phyloP scores from a whole-genome alignment of 2,797 vertebrate species.

The Pseudocheirus occidentalis region DNA sequence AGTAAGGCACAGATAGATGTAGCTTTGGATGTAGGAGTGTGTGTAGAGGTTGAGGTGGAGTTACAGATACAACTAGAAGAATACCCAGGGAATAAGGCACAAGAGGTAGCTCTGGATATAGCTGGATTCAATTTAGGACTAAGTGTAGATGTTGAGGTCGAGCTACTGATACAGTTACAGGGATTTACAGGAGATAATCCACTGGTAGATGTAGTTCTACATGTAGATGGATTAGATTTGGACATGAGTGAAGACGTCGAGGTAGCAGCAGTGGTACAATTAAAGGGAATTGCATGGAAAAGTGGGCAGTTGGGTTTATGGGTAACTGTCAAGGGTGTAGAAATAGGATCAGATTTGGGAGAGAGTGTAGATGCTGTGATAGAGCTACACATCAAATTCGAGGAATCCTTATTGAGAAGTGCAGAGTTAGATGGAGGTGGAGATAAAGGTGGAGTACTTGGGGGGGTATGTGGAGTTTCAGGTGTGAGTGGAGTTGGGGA shows the following conservation, averaged over 20 bases:
- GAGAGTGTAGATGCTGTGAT: neutral
- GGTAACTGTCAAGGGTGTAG: neutral
- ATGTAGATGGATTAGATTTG: neutral
- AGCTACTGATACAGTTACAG: neutral
- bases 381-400: neutral
- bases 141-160: neutral
- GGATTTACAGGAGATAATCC: neutral
- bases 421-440: neutral
- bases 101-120: neutral
- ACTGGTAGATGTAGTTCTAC: neutral
- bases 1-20: neutral
- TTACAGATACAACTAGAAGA: neutral
- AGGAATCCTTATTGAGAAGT: neutral
- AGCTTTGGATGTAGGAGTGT: neutral
- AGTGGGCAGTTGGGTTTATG: neutral
- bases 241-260: neutral
- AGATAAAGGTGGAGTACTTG: neutral
- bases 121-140: too few species aligned
- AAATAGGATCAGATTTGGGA: neutral
- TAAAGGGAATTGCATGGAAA: neutral
- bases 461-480: neutral
- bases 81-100: too few species aligned
- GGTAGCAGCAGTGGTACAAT: neutral
- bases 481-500: neutral
- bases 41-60: neutral